Evolutionary conservation across 2,888 invertebrate species (phyloP).

Genomic region (Globia sparganii): DNA sequence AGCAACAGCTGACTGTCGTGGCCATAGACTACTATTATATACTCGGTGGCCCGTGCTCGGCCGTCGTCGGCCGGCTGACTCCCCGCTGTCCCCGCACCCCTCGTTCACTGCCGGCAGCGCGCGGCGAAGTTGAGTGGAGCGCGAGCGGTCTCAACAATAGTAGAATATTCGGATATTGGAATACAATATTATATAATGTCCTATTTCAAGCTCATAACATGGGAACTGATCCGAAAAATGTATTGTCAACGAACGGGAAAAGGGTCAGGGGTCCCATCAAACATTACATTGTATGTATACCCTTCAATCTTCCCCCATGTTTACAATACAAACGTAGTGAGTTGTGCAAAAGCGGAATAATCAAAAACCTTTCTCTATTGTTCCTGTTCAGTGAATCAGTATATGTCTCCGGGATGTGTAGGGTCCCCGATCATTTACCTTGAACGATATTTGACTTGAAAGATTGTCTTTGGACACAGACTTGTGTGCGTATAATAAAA

Average conservation of each 20-base stretch:
- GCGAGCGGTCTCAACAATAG: too few relatives aligned
- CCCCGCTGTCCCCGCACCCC: too few relatives aligned
- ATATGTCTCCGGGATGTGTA: constrained; percentile 46
- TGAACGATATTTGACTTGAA: constrained; percentile 63
- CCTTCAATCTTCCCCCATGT: constrained; percentile 26
- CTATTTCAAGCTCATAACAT: constrained; percentile 29
- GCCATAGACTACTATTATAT: too few relatives aligned
- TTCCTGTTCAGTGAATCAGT: constrained; percentile 62
- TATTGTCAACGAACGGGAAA: constrained; percentile 39
- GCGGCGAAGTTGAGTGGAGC: too few relatives aligned
- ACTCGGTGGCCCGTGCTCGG: too few relatives aligned
- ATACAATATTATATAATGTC: constrained; percentile 18
- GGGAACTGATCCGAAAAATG: constrained; percentile 27
- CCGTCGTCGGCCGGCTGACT: too few relatives aligned
- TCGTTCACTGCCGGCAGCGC: too few relatives aligned
- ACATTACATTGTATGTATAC: constrained; percentile 26
- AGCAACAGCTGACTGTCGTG: too few relatives aligned
- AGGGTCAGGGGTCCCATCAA: constrained; percentile 46
- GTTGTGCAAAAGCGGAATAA: constrained; percentile 57
- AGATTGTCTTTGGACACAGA: constrained; percentile 58
- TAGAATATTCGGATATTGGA: constrained; percentile 9
- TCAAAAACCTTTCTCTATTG: constrained; percentile 63
- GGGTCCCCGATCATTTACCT: constrained; percentile 59
- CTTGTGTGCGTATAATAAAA: constrained; percentile 54
- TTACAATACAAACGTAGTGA: constrained; percentile 59